These are phyloP conservation scores for Tiphia femorata DNA, from an alignment of 2,888 invertebrate genomes.

Conservation along the genomic window DNA sequence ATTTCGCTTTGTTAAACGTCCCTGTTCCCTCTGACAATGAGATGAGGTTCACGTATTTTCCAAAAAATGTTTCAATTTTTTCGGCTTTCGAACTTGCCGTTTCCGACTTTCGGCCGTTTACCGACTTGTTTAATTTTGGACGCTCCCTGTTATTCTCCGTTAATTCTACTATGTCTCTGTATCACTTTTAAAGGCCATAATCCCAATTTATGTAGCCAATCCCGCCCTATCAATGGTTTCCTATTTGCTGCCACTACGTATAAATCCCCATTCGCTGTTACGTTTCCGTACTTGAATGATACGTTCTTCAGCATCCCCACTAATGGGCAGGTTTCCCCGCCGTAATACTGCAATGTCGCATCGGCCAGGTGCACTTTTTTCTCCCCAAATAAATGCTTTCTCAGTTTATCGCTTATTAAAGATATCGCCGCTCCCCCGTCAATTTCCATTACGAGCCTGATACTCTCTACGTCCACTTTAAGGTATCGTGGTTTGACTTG, in stretches of 20 bases:
- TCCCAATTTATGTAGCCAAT: constrained; percentile 21
- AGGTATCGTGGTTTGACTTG: background rate
- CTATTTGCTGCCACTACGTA: constrained; percentile 14
- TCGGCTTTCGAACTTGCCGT: too few species aligned
- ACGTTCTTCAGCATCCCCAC: background rate
- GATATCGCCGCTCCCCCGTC: background rate
- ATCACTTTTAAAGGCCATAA: constrained; percentile 20
- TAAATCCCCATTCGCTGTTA: constrained; percentile 1
- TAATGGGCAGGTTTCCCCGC: background rate
- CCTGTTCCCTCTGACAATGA: background rate
- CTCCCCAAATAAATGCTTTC: background rate
- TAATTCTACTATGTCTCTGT: background rate
- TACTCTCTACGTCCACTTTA: background rate
- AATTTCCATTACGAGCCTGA: constrained; percentile 8
- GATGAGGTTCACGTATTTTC: too few species aligned
- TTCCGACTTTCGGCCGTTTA: too few species aligned
- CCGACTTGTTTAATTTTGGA: too few species aligned
- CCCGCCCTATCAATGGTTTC: constrained; percentile 23
- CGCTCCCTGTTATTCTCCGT: background rate
- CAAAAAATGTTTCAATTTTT: too few species aligned
- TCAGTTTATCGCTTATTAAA: background rate
- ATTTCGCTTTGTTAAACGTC: constrained; percentile 15
- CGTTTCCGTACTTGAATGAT: background rate
- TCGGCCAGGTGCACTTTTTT: background rate
- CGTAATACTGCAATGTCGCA: background rate